Conservation (phyloP, 2,888 invertebrate species). For the Tenthredo distinguenda region DNA sequence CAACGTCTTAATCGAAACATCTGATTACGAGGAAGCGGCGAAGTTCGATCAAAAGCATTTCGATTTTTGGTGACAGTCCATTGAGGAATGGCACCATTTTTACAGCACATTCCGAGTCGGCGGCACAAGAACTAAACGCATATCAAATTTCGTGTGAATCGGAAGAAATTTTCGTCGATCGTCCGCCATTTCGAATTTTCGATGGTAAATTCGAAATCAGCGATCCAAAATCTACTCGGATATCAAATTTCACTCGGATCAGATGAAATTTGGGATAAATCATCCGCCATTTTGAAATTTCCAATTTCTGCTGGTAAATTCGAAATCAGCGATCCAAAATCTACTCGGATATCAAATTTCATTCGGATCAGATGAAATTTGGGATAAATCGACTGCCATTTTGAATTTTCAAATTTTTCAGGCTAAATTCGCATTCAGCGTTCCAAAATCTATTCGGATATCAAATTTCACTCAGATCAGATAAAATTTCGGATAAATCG, state of each 20-base stretch:
- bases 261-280: background rate
- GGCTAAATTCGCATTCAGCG: too few relatives aligned
- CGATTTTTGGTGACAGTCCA: background rate
- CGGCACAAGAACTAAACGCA: background rate
- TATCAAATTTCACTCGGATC: background rate
- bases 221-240: background rate
- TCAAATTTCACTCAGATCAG: too few relatives aligned
- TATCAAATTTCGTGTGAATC: background rate
- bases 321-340: too few relatives aligned
- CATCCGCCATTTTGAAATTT: background rate
- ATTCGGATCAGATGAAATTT: too few relatives aligned
- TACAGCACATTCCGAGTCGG: background rate
- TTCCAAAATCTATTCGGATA: too few relatives aligned
- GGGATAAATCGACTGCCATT: too few relatives aligned
- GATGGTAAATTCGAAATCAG: background rate
- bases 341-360: too few relatives aligned
- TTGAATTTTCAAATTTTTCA: too few relatives aligned
- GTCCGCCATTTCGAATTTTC: background rate
- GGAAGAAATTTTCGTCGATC: background rate
- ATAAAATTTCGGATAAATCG: too few relatives aligned
- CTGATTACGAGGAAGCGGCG: background rate
- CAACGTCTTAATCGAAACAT: background rate
- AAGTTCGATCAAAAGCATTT: background rate
- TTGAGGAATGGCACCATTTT: background rate
- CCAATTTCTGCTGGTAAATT: too few relatives aligned